These are phyloP conservation scores for Anarrhichthys ocellatus DNA, from an alignment of 2,113 vertebrate genomes.

Conservation along the genomic window DNA sequence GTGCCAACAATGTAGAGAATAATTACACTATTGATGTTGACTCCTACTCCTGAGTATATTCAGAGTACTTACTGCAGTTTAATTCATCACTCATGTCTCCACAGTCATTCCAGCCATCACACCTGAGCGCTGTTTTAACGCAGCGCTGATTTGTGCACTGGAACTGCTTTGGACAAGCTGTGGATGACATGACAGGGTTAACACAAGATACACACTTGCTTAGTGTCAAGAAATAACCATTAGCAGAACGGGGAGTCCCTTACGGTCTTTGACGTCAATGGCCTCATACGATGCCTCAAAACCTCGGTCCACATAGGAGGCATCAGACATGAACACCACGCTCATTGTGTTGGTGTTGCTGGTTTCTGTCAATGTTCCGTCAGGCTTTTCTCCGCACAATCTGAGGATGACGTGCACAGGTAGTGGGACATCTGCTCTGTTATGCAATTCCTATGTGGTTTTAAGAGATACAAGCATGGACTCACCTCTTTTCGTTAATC, in stretches of 20 bases:
- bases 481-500: constrained; percentile 87
- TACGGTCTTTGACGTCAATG: constrained; percentile 87
- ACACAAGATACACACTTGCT: background rate
- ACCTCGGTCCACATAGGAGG: constrained; percentile 88
- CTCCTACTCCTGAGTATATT: background rate
- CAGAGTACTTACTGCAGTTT: constrained; percentile 85
- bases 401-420: constrained; percentile 69
- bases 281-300: constrained; percentile 87
- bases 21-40: background rate
- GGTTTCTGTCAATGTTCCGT: constrained; percentile 74
- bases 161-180: constrained; percentile 91
- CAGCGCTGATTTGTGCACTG: constrained; percentile 87
- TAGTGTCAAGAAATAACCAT: background rate
- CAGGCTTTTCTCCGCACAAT: constrained; percentile 84
- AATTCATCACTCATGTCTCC: constrained; percentile 89
- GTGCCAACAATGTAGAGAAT: background rate
- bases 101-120: constrained; percentile 95
- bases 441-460: background rate
- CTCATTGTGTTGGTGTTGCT: constrained; percentile 82
- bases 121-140: constrained; percentile 78
- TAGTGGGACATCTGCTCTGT: background rate
- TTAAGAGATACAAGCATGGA: background rate
- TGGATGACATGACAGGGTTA: background rate
- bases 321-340: constrained; percentile 87
- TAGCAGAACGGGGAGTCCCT: constrained; percentile 56